phyloP scores from a whole-genome alignment of 1,140 invertebrate species.

The Gerris buenoi region DNA sequence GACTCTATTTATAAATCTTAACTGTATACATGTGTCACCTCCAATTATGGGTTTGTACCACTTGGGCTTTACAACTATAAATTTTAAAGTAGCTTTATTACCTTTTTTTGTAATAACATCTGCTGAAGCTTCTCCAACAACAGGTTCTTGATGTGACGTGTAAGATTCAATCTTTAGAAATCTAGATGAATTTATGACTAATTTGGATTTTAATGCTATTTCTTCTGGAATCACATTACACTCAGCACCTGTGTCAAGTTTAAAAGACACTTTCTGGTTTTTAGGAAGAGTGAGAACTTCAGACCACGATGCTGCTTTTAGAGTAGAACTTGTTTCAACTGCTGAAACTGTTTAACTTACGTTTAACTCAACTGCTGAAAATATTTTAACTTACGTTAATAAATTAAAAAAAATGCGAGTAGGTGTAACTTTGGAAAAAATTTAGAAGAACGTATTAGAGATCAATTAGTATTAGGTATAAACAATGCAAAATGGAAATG shows the following conservation, averaged over 20 bases:
- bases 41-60: neutral
- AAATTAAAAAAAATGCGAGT: no score
- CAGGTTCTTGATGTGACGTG: neutral
- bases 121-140: neutral
- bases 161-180: neutral
- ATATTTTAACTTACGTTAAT: no score
- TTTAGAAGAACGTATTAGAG: no score
- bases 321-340: no score
- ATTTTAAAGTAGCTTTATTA: neutral
- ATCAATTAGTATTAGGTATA: no score
- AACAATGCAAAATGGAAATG: no score
- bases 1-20: neutral
- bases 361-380: no score
- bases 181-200: neutral
- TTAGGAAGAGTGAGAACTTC: neutral
- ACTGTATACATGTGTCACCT: neutral
- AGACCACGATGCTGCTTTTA: no score
- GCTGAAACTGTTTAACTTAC: no score
- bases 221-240: neutral
- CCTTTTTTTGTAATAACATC: neutral
- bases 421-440: no score
- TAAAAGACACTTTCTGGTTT: neutral
- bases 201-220: neutral
- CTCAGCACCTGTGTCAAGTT: neutral
- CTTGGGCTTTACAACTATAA: neutral